phyloP scores from a whole-genome alignment of 2,113 vertebrate species.

The Psephotus haematonotus region DNA sequence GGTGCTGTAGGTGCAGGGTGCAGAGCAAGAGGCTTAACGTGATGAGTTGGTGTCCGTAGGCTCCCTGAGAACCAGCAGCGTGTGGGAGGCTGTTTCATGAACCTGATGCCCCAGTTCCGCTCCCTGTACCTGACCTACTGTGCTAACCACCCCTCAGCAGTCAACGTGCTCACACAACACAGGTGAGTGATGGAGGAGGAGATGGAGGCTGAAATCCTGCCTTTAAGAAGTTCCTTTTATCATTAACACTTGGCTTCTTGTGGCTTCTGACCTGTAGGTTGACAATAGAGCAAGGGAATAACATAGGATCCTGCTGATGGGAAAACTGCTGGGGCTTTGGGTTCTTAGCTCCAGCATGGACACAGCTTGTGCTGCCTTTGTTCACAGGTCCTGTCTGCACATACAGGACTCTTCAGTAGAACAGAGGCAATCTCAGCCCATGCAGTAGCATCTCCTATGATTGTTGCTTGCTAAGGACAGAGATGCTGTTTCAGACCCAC shows the following conservation, averaged over 20 bases:
- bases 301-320: not conserved
- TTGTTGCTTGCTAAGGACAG: not conserved
- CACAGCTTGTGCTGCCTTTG: not conserved
- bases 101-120: constrained; percentile 90
- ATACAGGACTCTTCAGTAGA: not conserved
- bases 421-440: not conserved
- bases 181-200: constrained; percentile 76
- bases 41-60: constrained; percentile 64
- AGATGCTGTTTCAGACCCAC: not conserved
- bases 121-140: constrained; percentile 92
- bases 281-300: not conserved
- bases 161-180: constrained; percentile 92
- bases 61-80: constrained; percentile 90
- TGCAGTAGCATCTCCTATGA: not conserved
- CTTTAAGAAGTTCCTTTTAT: not conserved
- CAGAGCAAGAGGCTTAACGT: not conserved
- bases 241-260: not conserved
- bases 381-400: not conserved
- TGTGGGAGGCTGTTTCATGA: constrained; percentile 89
- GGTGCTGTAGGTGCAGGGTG: not conserved
- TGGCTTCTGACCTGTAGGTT: not conserved
- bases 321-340: not conserved
- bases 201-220: not conserved
- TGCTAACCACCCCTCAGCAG: constrained; percentile 92
- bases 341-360: not conserved